Conservation (phyloP, 2,888 invertebrate genomes). For the Drosophila neonasuta region DNA sequence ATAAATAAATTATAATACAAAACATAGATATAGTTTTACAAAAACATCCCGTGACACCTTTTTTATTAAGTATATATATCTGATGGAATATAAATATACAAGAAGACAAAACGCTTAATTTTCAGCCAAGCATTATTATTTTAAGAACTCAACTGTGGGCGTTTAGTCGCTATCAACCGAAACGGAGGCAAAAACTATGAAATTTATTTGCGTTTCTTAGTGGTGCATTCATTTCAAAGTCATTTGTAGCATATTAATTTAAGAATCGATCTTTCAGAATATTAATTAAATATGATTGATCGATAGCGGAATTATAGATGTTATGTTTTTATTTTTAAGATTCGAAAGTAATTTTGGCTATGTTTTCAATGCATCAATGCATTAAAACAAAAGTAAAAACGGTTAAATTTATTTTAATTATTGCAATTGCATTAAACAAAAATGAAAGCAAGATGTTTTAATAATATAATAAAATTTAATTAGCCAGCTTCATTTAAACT, state of each 20-base stretch:
- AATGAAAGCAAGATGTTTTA: too few species aligned
- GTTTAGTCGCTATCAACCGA: slow-evolving; percentile 31
- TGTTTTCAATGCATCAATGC: too few species aligned
- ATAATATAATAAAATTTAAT: too few species aligned
- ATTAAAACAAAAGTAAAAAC: too few species aligned
- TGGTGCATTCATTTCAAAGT: slow-evolving; percentile 15
- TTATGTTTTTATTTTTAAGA: too few species aligned
- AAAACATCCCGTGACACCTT: slow-evolving; percentile 24
- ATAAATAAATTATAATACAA: slow-evolving; percentile 16
- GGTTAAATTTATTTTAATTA: too few species aligned
- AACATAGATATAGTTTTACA: slow-evolving; percentile 21
- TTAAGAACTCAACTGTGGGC: slow-evolving; percentile 57
- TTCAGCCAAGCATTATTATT: slow-evolving; percentile 50
- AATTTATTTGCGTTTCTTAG: slow-evolving; percentile 41
- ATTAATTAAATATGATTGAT: background rate
- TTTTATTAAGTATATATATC: slow-evolving; percentile 36
- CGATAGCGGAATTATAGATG: too few species aligned
- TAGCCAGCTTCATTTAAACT: too few species aligned
- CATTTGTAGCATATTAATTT: slow-evolving; percentile 13
- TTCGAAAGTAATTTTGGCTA: too few species aligned
- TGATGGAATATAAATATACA: slow-evolving; percentile 16
- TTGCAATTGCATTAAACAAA: too few species aligned
- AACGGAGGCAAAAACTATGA: slow-evolving; percentile 27
- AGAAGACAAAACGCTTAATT: slow-evolving; percentile 30
- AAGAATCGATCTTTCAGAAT: background rate